A percentile compares a stretch with the other conserved stretches of the same genome.
These are phyloP conservation scores for Argyresthia albistria DNA, from an alignment of 2,888 invertebrate species.

Conservation along the genomic window DNA sequence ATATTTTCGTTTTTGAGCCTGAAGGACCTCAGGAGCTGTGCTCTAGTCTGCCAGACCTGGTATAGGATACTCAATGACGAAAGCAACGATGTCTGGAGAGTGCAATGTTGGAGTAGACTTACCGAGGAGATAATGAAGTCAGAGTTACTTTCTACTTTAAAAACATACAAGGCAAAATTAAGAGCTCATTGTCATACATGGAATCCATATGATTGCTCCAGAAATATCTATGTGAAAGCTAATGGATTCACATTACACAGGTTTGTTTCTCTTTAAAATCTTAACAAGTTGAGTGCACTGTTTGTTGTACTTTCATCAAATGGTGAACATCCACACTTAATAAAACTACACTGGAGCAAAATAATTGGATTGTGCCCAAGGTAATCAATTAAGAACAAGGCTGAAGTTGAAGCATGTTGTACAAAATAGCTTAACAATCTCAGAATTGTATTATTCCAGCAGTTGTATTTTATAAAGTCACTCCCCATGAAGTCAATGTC, in stretches of 20 bases:
- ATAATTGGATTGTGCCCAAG: too few relatives aligned
- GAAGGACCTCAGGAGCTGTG: slow-evolving; percentile 89
- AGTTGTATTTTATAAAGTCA: too few relatives aligned
- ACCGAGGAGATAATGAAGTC: slow-evolving; percentile 90
- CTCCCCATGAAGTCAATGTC: too few relatives aligned
- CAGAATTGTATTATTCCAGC: too few relatives aligned
- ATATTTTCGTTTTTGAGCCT: slow-evolving; percentile 93
- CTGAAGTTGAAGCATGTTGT: too few relatives aligned
- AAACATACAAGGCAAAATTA: slow-evolving; percentile 93
- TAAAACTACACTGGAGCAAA: too few relatives aligned
- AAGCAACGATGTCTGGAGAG: slow-evolving; percentile 96
- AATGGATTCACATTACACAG: slow-evolving; percentile 97
- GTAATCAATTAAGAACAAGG: too few relatives aligned
- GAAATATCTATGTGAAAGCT: slow-evolving; percentile 96
- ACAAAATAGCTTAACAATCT: too few relatives aligned
- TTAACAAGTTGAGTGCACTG: too few relatives aligned
- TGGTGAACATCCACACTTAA: too few relatives aligned
- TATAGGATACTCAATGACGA: slow-evolving; percentile 91
- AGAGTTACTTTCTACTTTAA: slow-evolving; percentile 89
- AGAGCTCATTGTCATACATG: slow-evolving; percentile 95
- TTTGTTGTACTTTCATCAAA: too few relatives aligned
- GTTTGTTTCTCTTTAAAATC: slow-evolving; percentile 29
- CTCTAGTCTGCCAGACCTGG: slow-evolving; percentile 95
- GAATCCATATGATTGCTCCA: slow-evolving; percentile 97
- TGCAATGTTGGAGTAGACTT: slow-evolving; percentile 88